Evolutionary conservation across 2,113 vertebrate species (phyloP).

Genomic region (Ursus arctos): DNA sequence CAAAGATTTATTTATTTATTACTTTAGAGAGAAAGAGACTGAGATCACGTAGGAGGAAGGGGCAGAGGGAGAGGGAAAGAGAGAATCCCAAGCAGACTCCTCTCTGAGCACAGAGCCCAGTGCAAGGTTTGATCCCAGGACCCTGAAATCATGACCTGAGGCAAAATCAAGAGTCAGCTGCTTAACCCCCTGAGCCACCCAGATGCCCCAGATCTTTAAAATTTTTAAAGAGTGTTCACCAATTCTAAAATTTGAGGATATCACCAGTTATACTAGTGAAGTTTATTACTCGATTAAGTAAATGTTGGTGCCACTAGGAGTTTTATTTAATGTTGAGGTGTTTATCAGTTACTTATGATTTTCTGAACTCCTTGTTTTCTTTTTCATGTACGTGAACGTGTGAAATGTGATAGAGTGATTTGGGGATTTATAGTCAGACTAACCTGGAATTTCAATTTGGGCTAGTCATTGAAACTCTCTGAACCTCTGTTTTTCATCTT

Average conservation of each 20-base stretch:
- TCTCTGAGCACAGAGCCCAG: too few relatives aligned
- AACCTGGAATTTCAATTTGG: not conserved
- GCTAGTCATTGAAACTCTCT: not conserved
- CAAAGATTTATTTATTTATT: not conserved
- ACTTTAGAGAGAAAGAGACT: too few relatives aligned
- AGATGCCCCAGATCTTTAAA: not conserved
- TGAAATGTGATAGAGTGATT: not conserved
- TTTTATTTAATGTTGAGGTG: slow-evolving; percentile 38
- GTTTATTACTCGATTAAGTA: slow-evolving; percentile 4
- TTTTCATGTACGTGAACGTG: not conserved
- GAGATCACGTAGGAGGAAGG: not conserved
- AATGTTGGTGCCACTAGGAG: not conserved
- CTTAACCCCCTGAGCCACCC: not conserved
- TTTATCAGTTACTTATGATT: not conserved
- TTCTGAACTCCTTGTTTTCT: slow-evolving; percentile 36
- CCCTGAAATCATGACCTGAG: not conserved
- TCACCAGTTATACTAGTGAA: not conserved
- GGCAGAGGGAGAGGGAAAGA: not conserved
- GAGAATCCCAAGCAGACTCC: too few relatives aligned
- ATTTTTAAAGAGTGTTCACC: not conserved
- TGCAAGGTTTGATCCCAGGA: not conserved
- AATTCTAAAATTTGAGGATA: not conserved
- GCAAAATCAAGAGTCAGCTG: not conserved
- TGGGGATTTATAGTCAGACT: not conserved
- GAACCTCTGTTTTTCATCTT: not conserved